Evolutionary conservation across 2,888 invertebrate species (phyloP), one percentile per base, ranked within the genome.

Genomic region (Caenorhabditis zanzibari): DNA sequence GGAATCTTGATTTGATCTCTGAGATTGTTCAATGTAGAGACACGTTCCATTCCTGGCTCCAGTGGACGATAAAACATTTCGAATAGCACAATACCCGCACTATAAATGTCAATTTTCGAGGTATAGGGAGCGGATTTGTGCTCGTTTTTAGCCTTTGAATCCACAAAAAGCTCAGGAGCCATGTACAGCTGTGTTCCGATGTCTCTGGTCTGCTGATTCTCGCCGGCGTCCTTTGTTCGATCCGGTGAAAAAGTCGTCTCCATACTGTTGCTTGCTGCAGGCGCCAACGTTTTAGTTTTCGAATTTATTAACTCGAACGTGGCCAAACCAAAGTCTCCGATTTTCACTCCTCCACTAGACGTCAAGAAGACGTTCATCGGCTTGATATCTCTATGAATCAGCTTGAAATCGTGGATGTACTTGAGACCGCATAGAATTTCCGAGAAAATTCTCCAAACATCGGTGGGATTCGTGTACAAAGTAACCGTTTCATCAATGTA

Each of bases 281-380:
- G 10, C 16, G 14, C 22, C 0, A 26, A 12, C 4, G 22, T 19
- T 44, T 71, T 75, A 24, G 22, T 22, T 26, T 47, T 76, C 24
- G 52, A 54, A 26, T 22, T 73, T 49, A 68, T 56, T 14, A 56
- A 63, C 5, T 64, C 80, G 1, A 72, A 24, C 0, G 91, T 91
- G 0, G 98, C 98, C 2, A 98, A 94, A 16, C 98, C 98, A 93
- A 98, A 98, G 93, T 98, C 98, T 14, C 98, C 98, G 86, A 98
- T 98, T 94, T 98, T 98, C 0, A 96, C 97, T 92, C 96, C 96
- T 93, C 97, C 97, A 81, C 93, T 90, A 1, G 95, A 95, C 92
- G 97, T 97, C 92, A 99, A 94, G 93, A 98, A 98, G 91, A 98
- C 96, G 92, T 98, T 98, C 0, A 96, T 86, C 32, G 91, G 91